Conservation (phyloP, 2,888 invertebrate species). For the Apantesis nais region DNA sequence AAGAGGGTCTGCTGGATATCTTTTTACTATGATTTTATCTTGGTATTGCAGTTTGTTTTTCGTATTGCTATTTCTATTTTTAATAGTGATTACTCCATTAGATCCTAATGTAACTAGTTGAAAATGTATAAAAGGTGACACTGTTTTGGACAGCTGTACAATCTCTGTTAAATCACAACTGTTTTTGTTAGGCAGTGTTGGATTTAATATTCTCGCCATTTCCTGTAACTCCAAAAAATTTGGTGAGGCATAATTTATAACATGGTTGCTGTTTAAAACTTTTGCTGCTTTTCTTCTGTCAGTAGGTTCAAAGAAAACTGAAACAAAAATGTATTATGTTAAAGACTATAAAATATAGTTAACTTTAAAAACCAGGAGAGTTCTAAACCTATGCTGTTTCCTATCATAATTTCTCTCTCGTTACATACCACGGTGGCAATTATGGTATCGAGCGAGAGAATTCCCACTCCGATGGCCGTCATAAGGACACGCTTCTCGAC, state of each 20-base stretch:
- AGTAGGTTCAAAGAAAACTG: conserved; percentile 96
- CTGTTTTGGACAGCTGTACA: conserved; percentile 59
- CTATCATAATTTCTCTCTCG: too few relatives aligned
- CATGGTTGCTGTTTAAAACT: conserved; percentile 84
- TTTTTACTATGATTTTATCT: conserved; percentile 40
- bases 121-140: conserved; percentile 82
- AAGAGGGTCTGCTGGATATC: conserved; percentile 73
- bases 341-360: conserved; percentile 17
- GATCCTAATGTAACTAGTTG: conserved; percentile 88
- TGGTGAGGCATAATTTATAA: conserved; percentile 90
- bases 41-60: background rate
- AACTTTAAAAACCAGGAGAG: background rate
- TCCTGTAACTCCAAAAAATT: conserved; percentile 91
- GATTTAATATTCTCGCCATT: conserved; percentile 85
- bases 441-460: too few relatives aligned
- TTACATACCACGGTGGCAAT: too few relatives aligned
- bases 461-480: too few relatives aligned
- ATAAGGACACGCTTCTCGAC: too few relatives aligned
- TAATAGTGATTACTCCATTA: conserved; percentile 85
- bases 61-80: conserved; percentile 23
- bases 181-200: conserved; percentile 41
- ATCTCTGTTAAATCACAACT: conserved; percentile 59
- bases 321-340: conserved; percentile 66
- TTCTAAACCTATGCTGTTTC: background rate
- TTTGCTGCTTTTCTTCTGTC: conserved; percentile 91